Conservation (phyloP, 2,888 invertebrate genomes). For the Trachelus troglodyta region DNA sequence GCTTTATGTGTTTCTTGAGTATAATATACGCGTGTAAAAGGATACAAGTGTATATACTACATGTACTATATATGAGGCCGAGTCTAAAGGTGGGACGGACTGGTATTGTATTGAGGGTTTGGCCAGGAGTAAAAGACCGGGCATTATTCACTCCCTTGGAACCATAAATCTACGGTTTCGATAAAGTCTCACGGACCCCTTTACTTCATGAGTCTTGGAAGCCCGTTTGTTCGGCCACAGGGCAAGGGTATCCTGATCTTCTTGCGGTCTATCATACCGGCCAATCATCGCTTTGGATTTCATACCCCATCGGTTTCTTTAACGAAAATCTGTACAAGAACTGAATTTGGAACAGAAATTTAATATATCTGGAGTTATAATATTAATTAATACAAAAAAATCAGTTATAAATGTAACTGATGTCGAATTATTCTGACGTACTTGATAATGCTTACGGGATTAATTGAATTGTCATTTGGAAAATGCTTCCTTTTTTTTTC, state of each 20-base stretch:
- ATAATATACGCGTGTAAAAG: background rate
- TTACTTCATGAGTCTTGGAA: conserved; percentile 7
- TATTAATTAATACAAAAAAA: too few species aligned
- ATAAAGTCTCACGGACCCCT: conserved; percentile 40
- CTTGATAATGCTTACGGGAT: background rate
- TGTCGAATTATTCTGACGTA: background rate
- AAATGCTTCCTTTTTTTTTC: background rate
- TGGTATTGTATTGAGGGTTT: conserved; percentile 20
- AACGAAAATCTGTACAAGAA: background rate
- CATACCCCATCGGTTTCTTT: background rate
- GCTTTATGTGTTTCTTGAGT: background rate
- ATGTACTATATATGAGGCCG: background rate
- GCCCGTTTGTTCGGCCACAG: background rate
- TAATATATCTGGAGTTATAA: too few species aligned
- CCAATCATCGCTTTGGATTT: background rate
- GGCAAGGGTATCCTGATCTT: background rate
- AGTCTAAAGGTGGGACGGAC: background rate
- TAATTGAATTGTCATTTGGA: background rate
- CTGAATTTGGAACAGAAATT: background rate
- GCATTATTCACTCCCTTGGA: conserved; percentile 31
- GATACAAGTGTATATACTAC: background rate
- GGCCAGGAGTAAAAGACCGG: conserved; percentile 31
- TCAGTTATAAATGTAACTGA: too few species aligned
- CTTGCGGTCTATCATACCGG: background rate
- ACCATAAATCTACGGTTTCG: conserved; percentile 47